These are phyloP conservation scores for Agrochola lychnidis DNA, from an alignment of 2,888 invertebrate genomes.

Conservation along the genomic window DNA sequence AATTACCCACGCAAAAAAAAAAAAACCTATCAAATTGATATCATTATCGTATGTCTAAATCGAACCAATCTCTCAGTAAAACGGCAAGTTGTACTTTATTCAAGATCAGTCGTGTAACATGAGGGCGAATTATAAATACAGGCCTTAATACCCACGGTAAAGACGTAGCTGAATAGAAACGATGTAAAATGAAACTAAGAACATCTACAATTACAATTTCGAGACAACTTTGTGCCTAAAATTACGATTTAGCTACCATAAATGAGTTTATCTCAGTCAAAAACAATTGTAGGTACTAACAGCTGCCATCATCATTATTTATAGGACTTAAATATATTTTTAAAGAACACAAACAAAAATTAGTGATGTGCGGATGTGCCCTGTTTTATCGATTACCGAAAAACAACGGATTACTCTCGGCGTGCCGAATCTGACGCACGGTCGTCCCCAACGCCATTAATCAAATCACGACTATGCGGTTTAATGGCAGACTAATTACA, in stretches of 20 bases:
- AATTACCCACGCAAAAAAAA: too few relatives aligned
- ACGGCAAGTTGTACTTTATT: background rate
- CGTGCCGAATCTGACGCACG: slow-evolving; percentile 68
- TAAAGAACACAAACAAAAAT: slow-evolving; percentile 33
- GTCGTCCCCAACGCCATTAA: slow-evolving; percentile 78
- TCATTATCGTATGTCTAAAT: slow-evolving; percentile 17
- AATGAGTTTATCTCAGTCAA: slow-evolving; percentile 37
- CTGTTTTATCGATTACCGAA: slow-evolving; percentile 75
- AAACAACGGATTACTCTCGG: slow-evolving; percentile 73
- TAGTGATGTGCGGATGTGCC: slow-evolving; percentile 66
- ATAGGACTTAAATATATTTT: slow-evolving; percentile 35
- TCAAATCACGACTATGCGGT: slow-evolving; percentile 87
- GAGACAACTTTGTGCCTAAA: slow-evolving; percentile 21
- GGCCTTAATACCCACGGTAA: background rate
- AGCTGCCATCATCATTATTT: slow-evolving; percentile 47
- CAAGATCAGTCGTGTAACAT: slow-evolving; percentile 1
- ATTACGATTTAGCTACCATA: slow-evolving; percentile 26
- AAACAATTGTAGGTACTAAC: slow-evolving; percentile 50
- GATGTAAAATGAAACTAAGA: slow-evolving; percentile 12
- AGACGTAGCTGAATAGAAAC: background rate
- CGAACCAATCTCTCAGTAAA: slow-evolving; percentile 5
- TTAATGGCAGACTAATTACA: slow-evolving; percentile 89
- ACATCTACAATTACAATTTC: slow-evolving; percentile 8
- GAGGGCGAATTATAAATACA: slow-evolving; percentile 6
- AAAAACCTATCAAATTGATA: too few relatives aligned